Base-by-base conservation (phyloP, 2,797 vertebrate species). In the Tiaroga cobitis region DNA sequence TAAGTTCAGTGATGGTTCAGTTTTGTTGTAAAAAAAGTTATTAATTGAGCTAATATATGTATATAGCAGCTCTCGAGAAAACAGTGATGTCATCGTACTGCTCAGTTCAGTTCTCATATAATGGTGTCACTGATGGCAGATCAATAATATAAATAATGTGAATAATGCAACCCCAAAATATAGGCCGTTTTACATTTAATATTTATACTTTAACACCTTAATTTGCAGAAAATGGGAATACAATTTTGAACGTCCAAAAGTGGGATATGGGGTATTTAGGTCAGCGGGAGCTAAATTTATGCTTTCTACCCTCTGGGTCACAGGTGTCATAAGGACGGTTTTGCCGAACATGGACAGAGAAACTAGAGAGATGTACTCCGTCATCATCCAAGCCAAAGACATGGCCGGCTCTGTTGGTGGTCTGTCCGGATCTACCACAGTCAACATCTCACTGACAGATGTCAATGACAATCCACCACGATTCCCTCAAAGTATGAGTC, bases 311-410 rank as follows among this genome's bases (percentile, higher is more conserved):
- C 1, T 74, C 16, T 85, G 5, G 26, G 5, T 61, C 34, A 29
- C 92, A 98, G 97, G 97, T 86, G 93, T 97, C 91, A 97, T 98
- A 89, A 95, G 97, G 87, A 98, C 97, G 21, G 97, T 96, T n/a
- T 92, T 97, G 93, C 95, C 96, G 81, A 97, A 96, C 89, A 96
- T 98, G 97, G 97, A 98, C 92, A 95, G 97, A 85, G 97, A 98
- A 95, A 96, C 95, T 89, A 95, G 96, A 94, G 96, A 97, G 84
- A 95, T 95, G 90, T 98, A 97, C 89, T 94, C 94, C 0, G 95
- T 98, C 91, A 95, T 98, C 91, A 96, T 98, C 93, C 97, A 98
- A 95, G 97, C 97, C 94, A 98, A 98, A 95, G 97, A 98, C 92
- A 98, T 98, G 97, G 97, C 97, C 19, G 97, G 97, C 51, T 97